A percentile compares a stretch with the other conserved stretches of the same genome.
These are phyloP conservation scores for Harpalus rufipes DNA, from an alignment of 2,888 invertebrate species.

Conservation along the genomic window DNA sequence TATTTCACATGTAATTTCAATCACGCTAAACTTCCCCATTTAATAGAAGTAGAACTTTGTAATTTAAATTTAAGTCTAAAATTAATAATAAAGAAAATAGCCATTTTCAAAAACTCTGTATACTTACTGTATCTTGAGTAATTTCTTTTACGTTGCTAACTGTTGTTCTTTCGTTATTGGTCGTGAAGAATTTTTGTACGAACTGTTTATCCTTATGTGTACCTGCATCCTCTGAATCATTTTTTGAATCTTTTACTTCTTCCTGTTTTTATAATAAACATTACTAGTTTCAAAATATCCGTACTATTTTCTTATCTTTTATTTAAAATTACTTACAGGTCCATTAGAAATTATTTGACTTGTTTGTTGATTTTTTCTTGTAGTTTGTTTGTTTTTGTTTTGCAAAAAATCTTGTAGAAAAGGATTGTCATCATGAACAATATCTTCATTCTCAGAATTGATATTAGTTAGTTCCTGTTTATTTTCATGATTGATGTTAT, in stretches of 20 bases:
- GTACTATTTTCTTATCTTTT: not conserved
- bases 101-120: no score
- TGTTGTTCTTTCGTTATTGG: not conserved
- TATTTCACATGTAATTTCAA: no score
- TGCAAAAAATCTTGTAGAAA: constrained; percentile 42
- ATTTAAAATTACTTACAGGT: not conserved
- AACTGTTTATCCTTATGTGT: not conserved
- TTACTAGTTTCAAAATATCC: not conserved
- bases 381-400: constrained; percentile 17
- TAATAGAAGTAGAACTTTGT: no score
- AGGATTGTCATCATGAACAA: constrained; percentile 46
- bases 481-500: constrained; percentile 6
- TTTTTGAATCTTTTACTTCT: not conserved
- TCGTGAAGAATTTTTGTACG: constrained; percentile 4
- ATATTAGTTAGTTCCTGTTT: not conserved
- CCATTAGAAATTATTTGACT: not conserved
- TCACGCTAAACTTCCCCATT: no score
- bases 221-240: not conserved
- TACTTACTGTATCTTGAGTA: not conserved
- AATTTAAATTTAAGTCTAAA: no score
- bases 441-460: not conserved
- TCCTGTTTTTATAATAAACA: constrained; percentile 12
- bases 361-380: constrained; percentile 9
- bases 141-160: not conserved
- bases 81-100: no score